Evolutionary conservation across 2,797 vertebrate species (phyloP).

Genomic region (Rousettus madagascariensis): DNA sequence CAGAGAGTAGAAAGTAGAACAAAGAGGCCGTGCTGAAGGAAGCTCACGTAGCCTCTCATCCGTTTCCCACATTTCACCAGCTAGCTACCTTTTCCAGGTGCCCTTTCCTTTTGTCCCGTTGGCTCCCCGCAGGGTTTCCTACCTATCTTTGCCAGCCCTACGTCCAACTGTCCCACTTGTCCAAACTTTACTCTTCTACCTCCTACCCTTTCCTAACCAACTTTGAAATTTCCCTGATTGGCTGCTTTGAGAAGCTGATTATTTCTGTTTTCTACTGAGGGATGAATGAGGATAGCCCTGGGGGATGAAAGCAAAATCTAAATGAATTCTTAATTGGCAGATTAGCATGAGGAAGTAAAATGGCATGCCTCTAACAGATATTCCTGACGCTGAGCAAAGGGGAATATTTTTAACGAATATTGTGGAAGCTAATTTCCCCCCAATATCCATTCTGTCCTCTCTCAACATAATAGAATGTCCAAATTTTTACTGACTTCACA

Average conservation of each 20-base stretch:
- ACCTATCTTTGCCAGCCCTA: neutral
- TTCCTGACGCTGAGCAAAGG: neutral
- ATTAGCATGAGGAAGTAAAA: neutral
- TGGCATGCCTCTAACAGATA: neutral
- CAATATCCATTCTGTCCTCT: neutral
- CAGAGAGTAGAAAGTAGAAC: neutral
- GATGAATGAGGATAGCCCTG: neutral
- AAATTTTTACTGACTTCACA: neutral
- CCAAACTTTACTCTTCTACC: neutral
- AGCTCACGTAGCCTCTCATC: fast-evolving
- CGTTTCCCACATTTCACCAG: neutral
- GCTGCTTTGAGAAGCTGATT: neutral
- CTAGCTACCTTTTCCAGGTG: neutral
- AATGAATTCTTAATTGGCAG: neutral
- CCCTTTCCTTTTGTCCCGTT: neutral
- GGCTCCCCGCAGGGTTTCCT: neutral
- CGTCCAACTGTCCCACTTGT: neutral
- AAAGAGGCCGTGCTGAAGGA: neutral
- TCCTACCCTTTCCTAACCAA: neutral
- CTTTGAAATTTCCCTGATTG: neutral
- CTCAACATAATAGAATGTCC: neutral
- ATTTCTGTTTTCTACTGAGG: neutral
- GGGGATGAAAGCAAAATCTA: neutral
- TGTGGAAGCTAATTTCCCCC: neutral
- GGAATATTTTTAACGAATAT: neutral